Conservation (phyloP, 2,797 vertebrate genomes). For the Coluber constrictor region DNA sequence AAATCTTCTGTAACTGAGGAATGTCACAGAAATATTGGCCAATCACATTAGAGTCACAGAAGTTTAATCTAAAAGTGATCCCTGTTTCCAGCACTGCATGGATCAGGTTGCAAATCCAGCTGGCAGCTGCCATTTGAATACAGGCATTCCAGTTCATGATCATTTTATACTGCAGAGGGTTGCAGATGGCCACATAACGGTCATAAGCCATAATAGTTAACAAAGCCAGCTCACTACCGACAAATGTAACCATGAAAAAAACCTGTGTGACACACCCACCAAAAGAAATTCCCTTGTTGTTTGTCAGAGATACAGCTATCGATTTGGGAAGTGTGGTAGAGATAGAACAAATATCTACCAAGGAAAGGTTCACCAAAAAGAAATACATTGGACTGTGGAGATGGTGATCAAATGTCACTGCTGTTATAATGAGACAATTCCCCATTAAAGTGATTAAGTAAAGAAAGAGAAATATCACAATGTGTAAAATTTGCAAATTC, state of each 20-base stretch:
- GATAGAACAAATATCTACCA: neutral
- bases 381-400: constrained; percentile 13
- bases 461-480: neutral
- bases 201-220: constrained; percentile 45
- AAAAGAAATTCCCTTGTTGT: neutral
- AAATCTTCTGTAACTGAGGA: constrained; percentile 32
- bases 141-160: neutral
- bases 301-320: neutral
- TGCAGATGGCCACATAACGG: neutral
- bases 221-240: neutral
- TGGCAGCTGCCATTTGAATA: neutral
- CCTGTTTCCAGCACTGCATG: neutral
- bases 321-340: constrained; percentile 4
- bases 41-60: neutral
- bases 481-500: neutral
- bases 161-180: neutral
- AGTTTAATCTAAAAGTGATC: constrained; percentile 15
- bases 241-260: neutral
- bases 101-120: constrained; percentile 27
- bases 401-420: neutral
- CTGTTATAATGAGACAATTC: neutral
- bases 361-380: neutral
- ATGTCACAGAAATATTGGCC: constrained; percentile 40
- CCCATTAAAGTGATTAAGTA: neutral
- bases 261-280: neutral